Evolutionary conservation across 2,113 vertebrate species (phyloP).

Genomic region (Megalops atlanticus): DNA sequence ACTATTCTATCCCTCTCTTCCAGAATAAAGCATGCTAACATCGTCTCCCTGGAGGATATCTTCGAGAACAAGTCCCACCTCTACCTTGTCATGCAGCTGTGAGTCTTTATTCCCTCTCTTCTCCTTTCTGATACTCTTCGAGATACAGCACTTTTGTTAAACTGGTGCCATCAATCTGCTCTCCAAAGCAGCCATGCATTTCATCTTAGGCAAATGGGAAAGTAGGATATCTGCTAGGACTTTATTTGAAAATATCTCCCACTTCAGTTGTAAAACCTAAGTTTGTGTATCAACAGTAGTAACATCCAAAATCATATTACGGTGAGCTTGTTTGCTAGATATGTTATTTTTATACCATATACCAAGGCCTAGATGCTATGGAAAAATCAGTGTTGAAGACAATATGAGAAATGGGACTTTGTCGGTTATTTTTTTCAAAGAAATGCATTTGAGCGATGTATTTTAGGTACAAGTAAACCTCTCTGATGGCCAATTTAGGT

Average conservation of each 20-base stretch:
- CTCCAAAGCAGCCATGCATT: neutral
- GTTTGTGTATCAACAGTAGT: neutral
- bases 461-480: neutral
- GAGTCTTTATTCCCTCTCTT: constrained; percentile 64
- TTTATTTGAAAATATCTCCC: neutral
- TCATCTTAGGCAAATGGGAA: neutral
- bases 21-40: constrained; percentile 97
- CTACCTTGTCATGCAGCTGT: constrained; percentile 99
- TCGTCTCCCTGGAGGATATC: constrained; percentile 95
- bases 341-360: neutral
- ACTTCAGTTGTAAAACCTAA: neutral
- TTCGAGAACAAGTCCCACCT: constrained; percentile 94
- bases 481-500: neutral
- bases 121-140: neutral
- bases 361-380: too few species aligned
- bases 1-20: constrained; percentile 21
- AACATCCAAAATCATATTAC: neutral
- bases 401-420: too few species aligned
- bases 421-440: too few species aligned
- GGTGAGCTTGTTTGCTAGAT: neutral
- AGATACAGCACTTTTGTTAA: neutral
- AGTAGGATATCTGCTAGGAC: neutral
- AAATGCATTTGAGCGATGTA: too few species aligned
- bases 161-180: neutral
- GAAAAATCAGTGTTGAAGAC: too few species aligned